Base-by-base conservation (phyloP, 1,140 invertebrate genomes). In the Drepana arcuata region DNA sequence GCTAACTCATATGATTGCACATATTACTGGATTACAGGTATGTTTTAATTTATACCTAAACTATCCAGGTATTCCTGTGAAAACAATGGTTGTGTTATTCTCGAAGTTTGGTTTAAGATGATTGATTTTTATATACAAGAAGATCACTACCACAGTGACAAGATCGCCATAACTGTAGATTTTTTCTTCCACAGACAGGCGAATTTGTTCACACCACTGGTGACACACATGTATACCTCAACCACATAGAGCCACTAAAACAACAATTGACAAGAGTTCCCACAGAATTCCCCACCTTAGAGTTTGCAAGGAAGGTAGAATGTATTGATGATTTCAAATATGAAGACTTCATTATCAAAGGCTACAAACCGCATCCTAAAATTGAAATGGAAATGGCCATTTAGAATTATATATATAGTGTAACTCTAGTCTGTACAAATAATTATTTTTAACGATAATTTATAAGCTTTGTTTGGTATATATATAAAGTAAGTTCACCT, bases 361-460 rank as follows among this genome's bases (percentile, higher is more conserved):
- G 87, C 40, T 99, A 99, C 70, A 89, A 96, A 40, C 95, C 96
- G 5, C 89, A 99, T 81, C 89, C 92, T 1, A 95, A 93, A 80
- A 94, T 99, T 51, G 86, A 88, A 36, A 99, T 99, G 97, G 86
- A 93, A 63, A 99, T 99, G 97, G 96, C 98, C 49, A 93, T 99
- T 25, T 99, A 86, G 91, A 27, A 34, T 21, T 34, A 7, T 27
- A 41, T 14, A 25, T 18, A 25, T 35, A n/a, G 41, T 27, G 9
- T 23, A 24, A 21, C 10, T 10, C 5, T 7, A 26, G 27, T 29
- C 2, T 26, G 10, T 14, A 32, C 7, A n/a, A 16, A 32, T 16
- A 32, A 16, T 12, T 32, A 32, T 32, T 10, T 31, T 14, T 7
- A 2, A 26, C 10, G 3, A 10, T 2, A 2, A n/a, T n/a, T n/a